These are phyloP conservation scores for Vidua macroura DNA, from an alignment of 2,113 vertebrate species.

Conservation along the genomic window DNA sequence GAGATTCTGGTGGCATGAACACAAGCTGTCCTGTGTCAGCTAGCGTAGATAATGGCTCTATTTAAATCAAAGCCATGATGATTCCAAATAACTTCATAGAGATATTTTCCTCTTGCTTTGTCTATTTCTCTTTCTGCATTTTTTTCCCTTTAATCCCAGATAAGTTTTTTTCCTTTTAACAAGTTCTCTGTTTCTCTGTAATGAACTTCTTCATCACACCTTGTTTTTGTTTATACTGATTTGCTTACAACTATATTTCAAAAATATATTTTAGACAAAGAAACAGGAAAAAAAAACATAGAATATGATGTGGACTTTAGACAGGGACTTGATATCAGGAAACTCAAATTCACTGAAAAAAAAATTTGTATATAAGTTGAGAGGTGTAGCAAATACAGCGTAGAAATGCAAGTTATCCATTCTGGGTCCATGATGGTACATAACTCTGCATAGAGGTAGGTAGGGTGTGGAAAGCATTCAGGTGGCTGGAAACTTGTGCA, in stretches of 20 bases:
- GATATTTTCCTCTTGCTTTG: neutral
- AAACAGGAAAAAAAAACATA: rapidly evolving
- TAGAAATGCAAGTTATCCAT: neutral
- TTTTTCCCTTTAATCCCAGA: neutral
- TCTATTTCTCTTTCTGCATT: neutral
- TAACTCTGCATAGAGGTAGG: neutral
- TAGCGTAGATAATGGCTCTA: neutral
- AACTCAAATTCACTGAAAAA: neutral
- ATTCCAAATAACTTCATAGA: neutral
- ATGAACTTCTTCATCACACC: neutral
- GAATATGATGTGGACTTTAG: neutral
- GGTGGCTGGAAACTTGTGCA: neutral
- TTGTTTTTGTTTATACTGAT: neutral
- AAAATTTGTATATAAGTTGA: neutral
- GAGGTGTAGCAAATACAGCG: neutral
- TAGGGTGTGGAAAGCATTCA: neutral
- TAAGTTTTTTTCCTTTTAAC: neutral
- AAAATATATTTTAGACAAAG: neutral
- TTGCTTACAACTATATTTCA: neutral
- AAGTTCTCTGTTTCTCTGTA: neutral
- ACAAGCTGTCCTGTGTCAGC: neutral
- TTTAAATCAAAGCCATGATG: neutral
- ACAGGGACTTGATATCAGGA: neutral
- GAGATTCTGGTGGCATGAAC: neutral
- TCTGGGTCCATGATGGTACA: neutral